Base-by-base conservation (phyloP, 2,888 invertebrate species). In the Bursaphelenchus okinawaensis region DNA sequence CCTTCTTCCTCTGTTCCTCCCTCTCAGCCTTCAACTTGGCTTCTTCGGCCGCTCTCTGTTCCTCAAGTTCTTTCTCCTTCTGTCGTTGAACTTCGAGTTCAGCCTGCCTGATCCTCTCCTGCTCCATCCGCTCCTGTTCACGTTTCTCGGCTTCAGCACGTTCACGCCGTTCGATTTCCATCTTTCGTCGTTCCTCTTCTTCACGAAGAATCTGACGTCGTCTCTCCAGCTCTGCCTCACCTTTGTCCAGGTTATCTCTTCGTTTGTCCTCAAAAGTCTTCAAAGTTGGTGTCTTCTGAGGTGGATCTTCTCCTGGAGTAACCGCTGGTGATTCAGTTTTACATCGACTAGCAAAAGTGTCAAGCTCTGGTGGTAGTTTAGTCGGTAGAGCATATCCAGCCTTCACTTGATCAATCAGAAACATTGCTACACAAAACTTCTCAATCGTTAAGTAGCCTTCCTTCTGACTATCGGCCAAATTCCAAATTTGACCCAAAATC, bases 371-470 rank as follows among this genome's bases (percentile, higher is more conserved):
- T 19, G 96, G 96, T 72, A 96, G 86, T 1, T 87, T 86, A 83
- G 90, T 89, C 0, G 96, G 96, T 62, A 96, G 87, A 83, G 93
- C 93, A 80, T 74, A 90, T 88, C 26, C 93, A 91, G 66, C 91
- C 89, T 80, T 81, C 65, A 75, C 66, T 75, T 77, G 87, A 82
- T 92, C 92, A 64, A 94, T 93, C 54, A 98, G 85, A 83, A 93
- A 93, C 91, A 96, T 91, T 0, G 98, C 95, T 63, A 98, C 86
- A 9, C 95, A 93, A 83, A 98, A 98, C 85, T 98, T 96, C 80
- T 98, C 96, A 79, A 92, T 92, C 16, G 92, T 91, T 7, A 98
- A 86, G 63, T 91, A 89, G 0, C 98, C 98, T 83, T 98, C 96
- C 1, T 89, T 88, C 58, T 73, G 75, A 9, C n/a, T 29, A 84